These are phyloP conservation scores for Euzetes globulus DNA, from an alignment of 2,888 invertebrate species.

Conservation along the genomic window DNA sequence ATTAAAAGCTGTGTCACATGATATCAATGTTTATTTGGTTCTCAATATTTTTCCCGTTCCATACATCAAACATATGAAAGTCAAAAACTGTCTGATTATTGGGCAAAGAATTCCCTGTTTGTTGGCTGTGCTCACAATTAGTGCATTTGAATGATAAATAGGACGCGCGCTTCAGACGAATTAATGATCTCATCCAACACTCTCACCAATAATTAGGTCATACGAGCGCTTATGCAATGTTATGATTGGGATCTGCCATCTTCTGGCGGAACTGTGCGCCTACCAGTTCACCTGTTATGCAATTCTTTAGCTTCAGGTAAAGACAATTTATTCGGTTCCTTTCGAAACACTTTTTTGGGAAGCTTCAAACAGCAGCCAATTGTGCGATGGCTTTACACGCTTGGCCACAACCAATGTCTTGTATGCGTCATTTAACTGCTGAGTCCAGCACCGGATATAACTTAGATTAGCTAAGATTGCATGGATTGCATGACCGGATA, in stretches of 20 bases:
- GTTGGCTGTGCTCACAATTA: background rate
- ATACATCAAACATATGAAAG: background rate
- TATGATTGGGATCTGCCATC: background rate
- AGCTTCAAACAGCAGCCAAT: background rate
- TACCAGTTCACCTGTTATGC: background rate
- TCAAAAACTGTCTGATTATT: too few relatives aligned
- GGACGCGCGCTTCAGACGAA: slow-evolving; percentile 13
- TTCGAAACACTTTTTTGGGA: background rate
- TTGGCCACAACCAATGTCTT: slow-evolving; percentile 15
- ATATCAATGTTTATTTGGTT: slow-evolving; percentile 1
- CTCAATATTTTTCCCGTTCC: background rate
- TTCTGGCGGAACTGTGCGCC: background rate
- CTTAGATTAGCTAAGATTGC: background rate
- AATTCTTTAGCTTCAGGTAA: background rate
- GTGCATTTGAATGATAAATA: background rate
- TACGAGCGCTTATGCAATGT: slow-evolving; percentile 4
- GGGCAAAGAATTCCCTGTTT: background rate
- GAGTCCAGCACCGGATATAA: slow-evolving; percentile 16
- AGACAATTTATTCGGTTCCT: background rate
- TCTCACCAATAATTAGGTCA: slow-evolving; percentile 7
- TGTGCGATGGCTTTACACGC: background rate
- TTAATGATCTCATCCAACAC: slow-evolving; percentile 6
- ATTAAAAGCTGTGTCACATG: slow-evolving; percentile 21
- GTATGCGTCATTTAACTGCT: slow-evolving; percentile 21
- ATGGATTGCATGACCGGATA: slow-evolving; percentile 21